phyloP scores from a whole-genome alignment of 2,797 vertebrate species.

The Gadopsis bispinosus region DNA sequence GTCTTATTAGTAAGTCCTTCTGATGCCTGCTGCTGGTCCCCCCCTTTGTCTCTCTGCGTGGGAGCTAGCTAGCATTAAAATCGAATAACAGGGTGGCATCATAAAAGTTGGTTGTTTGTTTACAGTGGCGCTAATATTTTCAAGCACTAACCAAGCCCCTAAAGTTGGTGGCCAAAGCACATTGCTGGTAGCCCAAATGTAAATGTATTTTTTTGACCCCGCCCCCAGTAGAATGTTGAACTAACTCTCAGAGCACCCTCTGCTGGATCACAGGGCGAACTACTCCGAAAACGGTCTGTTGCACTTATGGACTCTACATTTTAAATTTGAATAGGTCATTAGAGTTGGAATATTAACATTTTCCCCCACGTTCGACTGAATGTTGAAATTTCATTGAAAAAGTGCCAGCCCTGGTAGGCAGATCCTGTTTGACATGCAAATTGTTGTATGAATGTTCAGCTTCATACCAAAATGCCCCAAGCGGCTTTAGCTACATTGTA shows the following conservation, averaged over 20 bases:
- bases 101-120: background rate
- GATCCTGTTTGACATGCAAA: background rate
- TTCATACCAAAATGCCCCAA: background rate
- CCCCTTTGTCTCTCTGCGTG: background rate
- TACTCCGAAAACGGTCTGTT: no score
- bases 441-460: background rate
- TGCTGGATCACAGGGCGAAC: no score
- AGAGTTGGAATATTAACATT: no score
- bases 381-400: background rate
- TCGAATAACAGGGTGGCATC: background rate
- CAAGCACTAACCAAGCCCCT: no score
- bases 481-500: background rate
- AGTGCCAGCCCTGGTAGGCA: background rate
- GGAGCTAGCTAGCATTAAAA: conserved; percentile 8
- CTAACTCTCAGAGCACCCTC: background rate
- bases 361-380: no score
- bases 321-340: no score
- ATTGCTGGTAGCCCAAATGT: no score
- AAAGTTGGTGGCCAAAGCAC: no score
- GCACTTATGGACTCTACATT: no score
- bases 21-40: background rate
- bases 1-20: background rate
- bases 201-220: no score
- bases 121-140: background rate
- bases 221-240: no score